Evolutionary conservation across 2,797 vertebrate species (phyloP), one percentile per base, ranked within the genome.

Genomic region (Enteromius fasciolatus): DNA sequence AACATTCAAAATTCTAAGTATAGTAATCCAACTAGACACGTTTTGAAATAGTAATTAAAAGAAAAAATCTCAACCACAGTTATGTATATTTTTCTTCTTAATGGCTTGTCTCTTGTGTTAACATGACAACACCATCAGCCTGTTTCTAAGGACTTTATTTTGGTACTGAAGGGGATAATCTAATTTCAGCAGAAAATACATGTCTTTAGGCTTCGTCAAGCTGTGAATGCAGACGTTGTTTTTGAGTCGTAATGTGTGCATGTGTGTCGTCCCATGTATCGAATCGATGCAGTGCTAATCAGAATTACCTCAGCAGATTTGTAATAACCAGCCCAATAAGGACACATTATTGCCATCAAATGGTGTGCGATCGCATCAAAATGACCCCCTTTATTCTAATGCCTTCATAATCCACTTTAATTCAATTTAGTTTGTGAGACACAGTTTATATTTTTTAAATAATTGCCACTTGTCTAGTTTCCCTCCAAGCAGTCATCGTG

Each of bases 191-290:
- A 75, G 80, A 83, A 68, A 79, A 66, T 67, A 20, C 74, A 70
- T 82, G 61, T 85, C 73, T 82, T 70, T 59, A 78, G 52, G 50
- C 73, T 44, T 63, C 31, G 7, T 66, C 50, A 17, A 48, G 36
- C 61, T 76, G 67, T 87, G 84, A 88, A 87, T 80, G 52, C 73
- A 69, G 70, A 85, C 23, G 76, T 81, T 83, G 80, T 87, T 50
- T 79, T 59, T 36, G 50, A 75, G 52, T 44, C 31, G 72, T 81
- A 54, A 25, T 64, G 64, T 59, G 72, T 72, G 11, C 18, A 54
- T 74, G 70, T 18, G 44, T 70, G 36, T 54, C 33, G 1, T 54
- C 31, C 31, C 46, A 33, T 57, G 70, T 36, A 50, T 31, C 67
- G 61, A 59, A 76, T 76, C n/a, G 11, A 48, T 59, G 52, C 11